Conservation (phyloP, 1,140 invertebrate genomes). For the Mamestra configurata region DNA sequence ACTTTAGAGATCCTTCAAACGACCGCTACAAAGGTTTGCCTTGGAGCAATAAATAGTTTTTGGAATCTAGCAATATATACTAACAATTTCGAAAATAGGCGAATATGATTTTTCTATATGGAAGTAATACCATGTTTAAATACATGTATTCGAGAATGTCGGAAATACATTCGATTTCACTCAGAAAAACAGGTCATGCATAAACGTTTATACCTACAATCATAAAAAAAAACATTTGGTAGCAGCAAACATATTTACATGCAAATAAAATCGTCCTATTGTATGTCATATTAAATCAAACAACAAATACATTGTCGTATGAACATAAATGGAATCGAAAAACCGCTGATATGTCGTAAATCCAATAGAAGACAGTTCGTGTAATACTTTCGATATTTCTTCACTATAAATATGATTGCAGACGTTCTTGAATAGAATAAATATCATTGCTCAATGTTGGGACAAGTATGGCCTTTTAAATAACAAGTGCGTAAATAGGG, state of each 20-base stretch:
- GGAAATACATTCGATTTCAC: neutral
- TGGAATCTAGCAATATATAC: no score
- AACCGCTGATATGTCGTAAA: conserved; percentile 25
- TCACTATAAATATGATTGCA: conserved; percentile 7
- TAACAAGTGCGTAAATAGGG: neutral
- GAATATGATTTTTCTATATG: no score
- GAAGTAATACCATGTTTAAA: no score
- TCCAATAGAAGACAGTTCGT: conserved; percentile 29
- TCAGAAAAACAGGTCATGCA: neutral
- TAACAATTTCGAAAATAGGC: no score
- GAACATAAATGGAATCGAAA: conserved; percentile 43
- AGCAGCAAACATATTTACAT: conserved; percentile 30
- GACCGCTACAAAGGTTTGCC: no score
- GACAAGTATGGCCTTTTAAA: conserved; percentile 12
- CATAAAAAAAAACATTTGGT: conserved; percentile 17
- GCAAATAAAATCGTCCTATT: conserved; percentile 31
- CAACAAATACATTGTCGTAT: conserved; percentile 29
- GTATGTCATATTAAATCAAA: conserved; percentile 40
- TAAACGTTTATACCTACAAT: neutral
- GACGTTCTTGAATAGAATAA: conserved; percentile 18
- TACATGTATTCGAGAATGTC: neutral
- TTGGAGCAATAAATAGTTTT: no score
- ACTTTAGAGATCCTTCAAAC: no score
- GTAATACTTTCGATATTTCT: conserved; percentile 25
- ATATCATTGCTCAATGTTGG: neutral